Conservation (phyloP, 2,888 invertebrate genomes). For the Mythimna loreyi region DNA sequence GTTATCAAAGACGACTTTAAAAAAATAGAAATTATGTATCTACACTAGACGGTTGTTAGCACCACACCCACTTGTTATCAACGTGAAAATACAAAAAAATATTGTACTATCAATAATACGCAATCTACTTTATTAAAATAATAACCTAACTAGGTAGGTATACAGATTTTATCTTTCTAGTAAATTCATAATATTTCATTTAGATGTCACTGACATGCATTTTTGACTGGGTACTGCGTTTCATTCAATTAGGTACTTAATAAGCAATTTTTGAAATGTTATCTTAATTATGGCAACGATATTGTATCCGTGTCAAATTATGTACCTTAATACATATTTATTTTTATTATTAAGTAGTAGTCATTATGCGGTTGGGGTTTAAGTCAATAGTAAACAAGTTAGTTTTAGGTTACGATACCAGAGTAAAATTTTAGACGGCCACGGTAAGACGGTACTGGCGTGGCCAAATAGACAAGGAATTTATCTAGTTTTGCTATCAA, state of each 20-base stretch:
- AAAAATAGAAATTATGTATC: neutral
- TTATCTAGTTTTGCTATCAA: no score
- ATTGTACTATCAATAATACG: conserved; percentile 1
- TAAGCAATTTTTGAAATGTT: neutral
- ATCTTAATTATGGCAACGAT: conserved; percentile 21
- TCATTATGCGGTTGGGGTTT: neutral
- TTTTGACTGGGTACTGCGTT: neutral
- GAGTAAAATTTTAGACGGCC: no score
- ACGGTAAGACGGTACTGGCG: no score
- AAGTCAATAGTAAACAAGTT: no score
- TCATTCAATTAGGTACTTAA: conserved; percentile 2
- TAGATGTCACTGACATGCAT: neutral
- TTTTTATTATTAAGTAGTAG: no score
- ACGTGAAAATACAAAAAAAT: conserved; percentile 9
- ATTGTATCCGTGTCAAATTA: neutral
- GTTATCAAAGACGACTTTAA: neutral
- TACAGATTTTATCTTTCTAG: conserved; percentile 2
- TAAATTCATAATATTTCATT: neutral
- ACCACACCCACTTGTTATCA: conserved; percentile 40
- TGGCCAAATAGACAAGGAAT: no score
- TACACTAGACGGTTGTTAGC: neutral
- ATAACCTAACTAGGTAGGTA: no score
- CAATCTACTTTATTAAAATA: conserved; percentile 10
- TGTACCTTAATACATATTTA: neutral
- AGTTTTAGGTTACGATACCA: no score